Percentiles rank a stretch among this genome's conserved stretches.
Evolutionary conservation across 2,888 invertebrate species (phyloP).

Genomic region (Limnephilus rhombicus): DNA sequence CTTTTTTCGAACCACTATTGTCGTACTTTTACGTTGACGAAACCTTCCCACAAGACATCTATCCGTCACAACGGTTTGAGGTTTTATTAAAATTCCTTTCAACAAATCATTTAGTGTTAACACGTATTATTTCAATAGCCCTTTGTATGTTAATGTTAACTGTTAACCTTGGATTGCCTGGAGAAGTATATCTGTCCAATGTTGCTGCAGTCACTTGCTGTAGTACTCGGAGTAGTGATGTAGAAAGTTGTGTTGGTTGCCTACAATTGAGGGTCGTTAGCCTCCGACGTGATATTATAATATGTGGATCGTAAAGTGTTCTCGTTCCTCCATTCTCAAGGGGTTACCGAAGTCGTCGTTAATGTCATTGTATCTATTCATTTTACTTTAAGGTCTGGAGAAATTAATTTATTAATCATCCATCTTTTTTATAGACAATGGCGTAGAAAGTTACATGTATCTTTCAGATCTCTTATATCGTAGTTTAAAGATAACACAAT

Average conservation of each 20-base stretch:
- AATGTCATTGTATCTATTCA: slow-evolving; percentile 1
- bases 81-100: slow-evolving; percentile 3
- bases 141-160: slow-evolving; percentile 38
- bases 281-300: neutral
- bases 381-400: neutral
- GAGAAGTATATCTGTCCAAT: neutral
- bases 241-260: slow-evolving; percentile 8
- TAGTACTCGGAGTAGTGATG: neutral
- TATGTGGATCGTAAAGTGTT: neutral
- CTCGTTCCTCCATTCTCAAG: slow-evolving; percentile 19
- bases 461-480: neutral
- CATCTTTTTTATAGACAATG: neutral
- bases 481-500: neutral
- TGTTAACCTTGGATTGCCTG: neutral
- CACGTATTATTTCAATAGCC: slow-evolving; percentile 4
- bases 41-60: neutral
- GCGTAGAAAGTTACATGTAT: neutral
- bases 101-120: slow-evolving; percentile 17
- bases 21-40: neutral
- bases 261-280: neutral
- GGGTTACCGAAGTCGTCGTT: slow-evolving; percentile 11
- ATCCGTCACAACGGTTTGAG: neutral
- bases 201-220: neutral
- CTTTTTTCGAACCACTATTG: neutral
- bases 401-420: neutral